A percentile compares a stretch with the other conserved stretches of the same genome.
Evolutionary conservation across 2,888 invertebrate species (phyloP).

Genomic region (Archaeoteleia sp.): DNA sequence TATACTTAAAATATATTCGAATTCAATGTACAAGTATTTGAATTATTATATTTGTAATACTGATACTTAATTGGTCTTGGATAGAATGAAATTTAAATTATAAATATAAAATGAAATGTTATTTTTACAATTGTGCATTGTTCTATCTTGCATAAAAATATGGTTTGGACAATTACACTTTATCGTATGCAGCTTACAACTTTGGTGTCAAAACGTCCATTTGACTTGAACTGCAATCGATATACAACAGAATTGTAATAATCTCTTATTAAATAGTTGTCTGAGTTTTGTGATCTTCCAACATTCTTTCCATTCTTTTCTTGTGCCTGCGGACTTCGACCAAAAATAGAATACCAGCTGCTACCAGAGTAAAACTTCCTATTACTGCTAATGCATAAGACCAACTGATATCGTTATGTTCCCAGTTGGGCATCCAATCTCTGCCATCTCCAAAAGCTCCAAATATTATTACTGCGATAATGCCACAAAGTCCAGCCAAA

Average conservation of each 20-base stretch:
- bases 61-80: conserved; percentile 32
- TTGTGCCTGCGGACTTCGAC: conserved; percentile 88
- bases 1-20: neutral
- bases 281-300: conserved; percentile 81
- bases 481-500: conserved; percentile 85
- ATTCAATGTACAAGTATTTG: conserved; percentile 2
- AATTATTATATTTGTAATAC: conserved; percentile 30
- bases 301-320: conserved; percentile 83
- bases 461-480: conserved; percentile 90
- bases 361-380: conserved; percentile 84
- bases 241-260: no score
- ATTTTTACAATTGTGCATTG: no score
- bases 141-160: no score
- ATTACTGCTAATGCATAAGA: conserved; percentile 91
- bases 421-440: conserved; percentile 97
- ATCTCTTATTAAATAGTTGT: conserved; percentile 86
- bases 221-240: no score
- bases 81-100: no score
- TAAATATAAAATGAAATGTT: no score
- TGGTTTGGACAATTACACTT: no score
- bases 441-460: conserved; percentile 93
- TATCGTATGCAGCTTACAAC: no score
- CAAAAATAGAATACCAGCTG: conserved; percentile 87
- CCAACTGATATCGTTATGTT: conserved; percentile 96
- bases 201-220: no score